Evolutionary conservation across 2,888 invertebrate genomes (phyloP).

Genomic region (Escarpia spicata): DNA sequence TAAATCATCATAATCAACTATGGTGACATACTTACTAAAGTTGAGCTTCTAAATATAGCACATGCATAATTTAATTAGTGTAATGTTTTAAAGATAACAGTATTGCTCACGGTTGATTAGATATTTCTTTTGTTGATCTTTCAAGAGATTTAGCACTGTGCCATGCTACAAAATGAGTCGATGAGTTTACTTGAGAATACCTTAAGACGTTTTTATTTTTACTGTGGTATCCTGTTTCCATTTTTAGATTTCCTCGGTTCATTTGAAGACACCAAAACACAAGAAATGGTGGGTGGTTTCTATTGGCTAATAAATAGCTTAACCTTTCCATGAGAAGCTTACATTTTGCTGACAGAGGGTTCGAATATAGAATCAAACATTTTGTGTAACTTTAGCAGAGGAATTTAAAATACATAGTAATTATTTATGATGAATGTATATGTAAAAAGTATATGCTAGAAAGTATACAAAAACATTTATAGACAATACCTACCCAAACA

Average conservation of each 20-base stretch:
- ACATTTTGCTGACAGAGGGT: too few relatives aligned
- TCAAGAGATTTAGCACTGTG: not conserved
- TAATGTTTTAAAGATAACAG: not conserved
- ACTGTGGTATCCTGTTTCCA: not conserved
- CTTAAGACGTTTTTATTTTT: not conserved
- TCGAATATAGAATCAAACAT: too few relatives aligned
- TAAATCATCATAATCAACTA: too few relatives aligned
- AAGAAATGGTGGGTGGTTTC: slow-evolving; percentile 73
- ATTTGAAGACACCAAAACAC: slow-evolving; percentile 67
- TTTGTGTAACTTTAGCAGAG: too few relatives aligned
- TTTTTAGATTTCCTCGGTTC: slow-evolving; percentile 72
- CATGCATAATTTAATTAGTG: not conserved
- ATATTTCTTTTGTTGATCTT: not conserved
- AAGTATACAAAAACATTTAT: too few relatives aligned
- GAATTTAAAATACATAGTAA: too few relatives aligned
- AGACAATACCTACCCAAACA: too few relatives aligned
- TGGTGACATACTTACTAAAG: too few relatives aligned
- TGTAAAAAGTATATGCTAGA: too few relatives aligned
- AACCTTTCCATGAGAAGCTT: not conserved
- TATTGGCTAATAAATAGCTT: not conserved
- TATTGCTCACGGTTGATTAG: slow-evolving; percentile 71
- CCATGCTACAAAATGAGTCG: not conserved
- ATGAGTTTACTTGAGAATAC: not conserved
- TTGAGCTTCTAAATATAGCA: not conserved
- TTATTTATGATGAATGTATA: too few relatives aligned